Evolutionary conservation across 2,797 vertebrate species (phyloP), one percentile per base, ranked within the genome.

Genomic region (Remorina albescens): DNA sequence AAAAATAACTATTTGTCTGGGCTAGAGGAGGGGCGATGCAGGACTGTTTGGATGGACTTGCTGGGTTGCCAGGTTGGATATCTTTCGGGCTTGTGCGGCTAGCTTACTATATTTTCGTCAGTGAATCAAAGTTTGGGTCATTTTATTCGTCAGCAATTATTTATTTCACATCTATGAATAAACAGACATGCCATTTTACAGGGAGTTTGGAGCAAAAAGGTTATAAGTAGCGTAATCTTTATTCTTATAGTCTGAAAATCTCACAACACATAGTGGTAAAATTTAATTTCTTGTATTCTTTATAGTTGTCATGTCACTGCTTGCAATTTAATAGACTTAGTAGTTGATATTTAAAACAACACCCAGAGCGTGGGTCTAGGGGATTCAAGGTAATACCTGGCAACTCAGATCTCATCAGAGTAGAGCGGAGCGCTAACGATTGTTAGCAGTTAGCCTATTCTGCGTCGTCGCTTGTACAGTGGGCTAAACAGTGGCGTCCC

Each of bases 1-100:
- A 2, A n/a, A 15, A 5, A 2, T 0, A 0, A 1, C 0, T 9
- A 1, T 0, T 0, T 6, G 0, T 5, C 0, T n/a, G 6, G 30
- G 30, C 1, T 28, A 9, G 8, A 65, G 67, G 73, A 34, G 78
- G 58, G 10, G n/a, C 42, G 21, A 36, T 23, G 4, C 7, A 39
- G 28, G n/a, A 32, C 30, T 6, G 19, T 54, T n/a, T 39, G 4
- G 13, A 3, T 13, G 67, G 6, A 1, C 2, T 26, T 18, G 18
- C 18, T 0, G 30, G 0, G 88, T 89, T 92, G 90, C 91, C 91
- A 92, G 76, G 34, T 89, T 68, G 9, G 72, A 42, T 44, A 19
- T 1, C 0, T 37, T 65, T 28, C 16, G 0, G 21, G 10, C 2
- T 58, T 15, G 37, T 56, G 7, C 7, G 18, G 1, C 3, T 39